Evolutionary conservation across 2,113 vertebrate species (phyloP), one percentile per base, ranked within the genome.

Genomic region (Ochotona princeps): DNA sequence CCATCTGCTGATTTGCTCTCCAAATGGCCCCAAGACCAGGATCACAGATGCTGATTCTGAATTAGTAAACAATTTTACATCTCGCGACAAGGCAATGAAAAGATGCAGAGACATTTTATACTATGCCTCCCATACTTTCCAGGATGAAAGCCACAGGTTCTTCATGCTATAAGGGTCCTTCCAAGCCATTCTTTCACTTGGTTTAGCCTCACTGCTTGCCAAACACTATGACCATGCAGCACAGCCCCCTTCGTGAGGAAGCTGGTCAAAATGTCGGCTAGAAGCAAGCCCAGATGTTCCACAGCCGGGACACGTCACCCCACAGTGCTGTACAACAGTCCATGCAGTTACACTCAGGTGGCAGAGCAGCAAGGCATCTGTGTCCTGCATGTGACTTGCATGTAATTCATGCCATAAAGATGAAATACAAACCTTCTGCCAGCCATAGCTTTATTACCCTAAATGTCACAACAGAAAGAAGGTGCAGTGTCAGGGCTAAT

Each of bases 291-390:
- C 92, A 92, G 74, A 90, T 87, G 89, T 83, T 92, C 67, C 26
- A 14, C 35, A 78, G 81, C 73, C 66, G 75, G 90, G 92, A 93
- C 76, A 73, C 81, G 65, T 69, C 11, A n/a, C 47, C 67, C 83
- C 88, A 89, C 49, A 32, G 91, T 30, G 69, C 79, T 75, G 8
- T 73, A 79, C 61, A 79, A 15, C 32, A 80, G 70, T 75, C 35
- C 83, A 9, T 1, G 17, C 47, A 89, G 83, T 78, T 69, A 73
- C 60, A 91, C 13, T 54, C 84, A 94, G 95, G 84, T 91, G 76
- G 73, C 66, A 67, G 86, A 89, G 89, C 7, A 57, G 66, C 73
- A 87, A 20, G 92, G 83, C 92, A 83, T 92, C 93, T 96, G 96
- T 73, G 38, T 73, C 60, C 25, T 90, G 91, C 57, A 32, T 93